Evolutionary conservation across 2,797 vertebrate genomes (phyloP).

Genomic region (Macrochelys suwanniensis): DNA sequence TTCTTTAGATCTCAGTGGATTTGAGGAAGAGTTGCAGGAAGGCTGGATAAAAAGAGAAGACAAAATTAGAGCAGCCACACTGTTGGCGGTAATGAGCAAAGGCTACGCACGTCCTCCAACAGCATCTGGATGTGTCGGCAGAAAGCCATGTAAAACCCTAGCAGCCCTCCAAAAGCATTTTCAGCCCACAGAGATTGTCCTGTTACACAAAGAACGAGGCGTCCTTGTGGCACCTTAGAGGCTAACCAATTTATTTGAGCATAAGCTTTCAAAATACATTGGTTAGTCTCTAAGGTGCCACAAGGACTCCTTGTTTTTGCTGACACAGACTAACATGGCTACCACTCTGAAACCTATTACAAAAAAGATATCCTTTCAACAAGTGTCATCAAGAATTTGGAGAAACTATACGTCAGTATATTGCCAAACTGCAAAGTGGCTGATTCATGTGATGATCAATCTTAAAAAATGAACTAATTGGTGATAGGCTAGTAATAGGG

Average conservation of each 20-base stretch:
- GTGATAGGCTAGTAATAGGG: conserved; percentile 3
- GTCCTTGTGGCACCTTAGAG: too few species aligned
- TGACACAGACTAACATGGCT: too few species aligned
- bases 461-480: neutral
- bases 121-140: conserved; percentile 46
- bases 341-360: too few species aligned
- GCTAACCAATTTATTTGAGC: too few species aligned
- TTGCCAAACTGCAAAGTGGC: conserved; percentile 50
- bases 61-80: rapidly evolving
- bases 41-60: neutral
- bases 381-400: neutral
- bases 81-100: neutral
- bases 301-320: too few species aligned
- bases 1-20: neutral
- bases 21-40: neutral
- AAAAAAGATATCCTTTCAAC: conserved; percentile 6
- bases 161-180: neutral
- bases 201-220: neutral
- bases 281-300: too few species aligned
- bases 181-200: neutral
- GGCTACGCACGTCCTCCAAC: conserved; percentile 11
- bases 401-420: conserved; percentile 59
- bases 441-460: neutral
- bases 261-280: too few species aligned
- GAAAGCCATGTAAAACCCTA: neutral